Base-by-base conservation (phyloP, 2,113 vertebrate genomes). In the Columba janthina region DNA sequence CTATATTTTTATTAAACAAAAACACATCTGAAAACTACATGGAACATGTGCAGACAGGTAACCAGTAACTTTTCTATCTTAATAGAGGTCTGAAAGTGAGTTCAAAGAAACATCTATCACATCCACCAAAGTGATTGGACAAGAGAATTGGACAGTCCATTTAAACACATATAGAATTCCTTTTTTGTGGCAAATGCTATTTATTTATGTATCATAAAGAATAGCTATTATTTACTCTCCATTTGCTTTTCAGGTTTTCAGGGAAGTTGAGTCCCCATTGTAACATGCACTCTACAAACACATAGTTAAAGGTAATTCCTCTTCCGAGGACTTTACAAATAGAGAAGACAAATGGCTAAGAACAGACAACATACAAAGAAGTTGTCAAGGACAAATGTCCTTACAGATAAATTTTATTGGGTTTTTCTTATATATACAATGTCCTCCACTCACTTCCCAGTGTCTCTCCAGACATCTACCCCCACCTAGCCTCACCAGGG, bases 181-280 rank as follows among this genome's bases (percentile, higher is more conserved):
- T 82, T 32, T 94, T 94, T 85, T 54, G 31, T 73, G 70, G 83
- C 69, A 44, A 67, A 3, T 38, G 76, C 73, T 94, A 69, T 92
- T 95, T 92, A 90, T 90, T 87, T 94, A 69, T 29, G 17, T 78
- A 93, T 90, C 62, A 56, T 79, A 95, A 96, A 94, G 89, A 88
- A 34, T 89, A 92, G 76, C 40, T 62, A 70, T 96, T 96, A 92
- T 90, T 94, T 93, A 81, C 1, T 0, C 46, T 85, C 86, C 62
- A 65, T 88, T 95, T 92, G 83, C 65, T 46, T 84, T 78, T 87
- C 48, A 77, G 44, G 53, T 81, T 93, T 92, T 89, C 66, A 51
- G 77, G 57, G 80, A 95, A 91, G 51, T 25, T 73, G 85, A 84
- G 83, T 61, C 50, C 22, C 53, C 25, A 6, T 65, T 73, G 83